A percentile compares a stretch with the other conserved stretches of the same genome.
These are phyloP conservation scores for Petromus typicus DNA, from an alignment of 2,113 vertebrate species.

Conservation along the genomic window DNA sequence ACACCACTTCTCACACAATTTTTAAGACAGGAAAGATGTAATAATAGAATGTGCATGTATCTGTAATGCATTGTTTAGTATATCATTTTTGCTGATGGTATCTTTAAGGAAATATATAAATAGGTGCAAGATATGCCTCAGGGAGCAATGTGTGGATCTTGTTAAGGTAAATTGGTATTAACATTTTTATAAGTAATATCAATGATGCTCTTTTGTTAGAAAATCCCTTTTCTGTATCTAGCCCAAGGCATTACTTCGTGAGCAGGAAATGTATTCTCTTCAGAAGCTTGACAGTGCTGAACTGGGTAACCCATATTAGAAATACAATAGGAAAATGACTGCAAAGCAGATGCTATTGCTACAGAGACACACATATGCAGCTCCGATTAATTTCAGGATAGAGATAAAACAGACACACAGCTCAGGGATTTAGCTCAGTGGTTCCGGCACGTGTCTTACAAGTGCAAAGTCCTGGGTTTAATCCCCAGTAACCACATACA, in stretches of 20 bases:
- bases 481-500: too few species aligned
- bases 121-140: slow-evolving; percentile 4
- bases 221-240: slow-evolving; percentile 44
- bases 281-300: slow-evolving; percentile 21
- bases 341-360: neutral
- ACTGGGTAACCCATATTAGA: slow-evolving; percentile 50
- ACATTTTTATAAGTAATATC: slow-evolving; percentile 56
- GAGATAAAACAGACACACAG: neutral
- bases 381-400: neutral
- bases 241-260: slow-evolving; percentile 19
- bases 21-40: neutral
- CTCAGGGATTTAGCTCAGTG: too few species aligned
- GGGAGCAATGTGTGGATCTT: slow-evolving; percentile 20
- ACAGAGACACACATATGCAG: neutral
- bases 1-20: neutral
- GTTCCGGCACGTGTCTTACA: too few species aligned
- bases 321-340: neutral
- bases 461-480: too few species aligned
- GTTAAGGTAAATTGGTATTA: slow-evolving; percentile 64
- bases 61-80: neutral
- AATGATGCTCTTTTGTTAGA: slow-evolving; percentile 64
- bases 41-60: neutral
- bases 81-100: neutral
- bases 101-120: slow-evolving; percentile 1
- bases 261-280: slow-evolving; percentile 46